Percentiles rank a stretch among this genome's conserved stretches.
Conservation (phyloP, 2,888 invertebrate species). For the Callyntrura sp. region DNA sequence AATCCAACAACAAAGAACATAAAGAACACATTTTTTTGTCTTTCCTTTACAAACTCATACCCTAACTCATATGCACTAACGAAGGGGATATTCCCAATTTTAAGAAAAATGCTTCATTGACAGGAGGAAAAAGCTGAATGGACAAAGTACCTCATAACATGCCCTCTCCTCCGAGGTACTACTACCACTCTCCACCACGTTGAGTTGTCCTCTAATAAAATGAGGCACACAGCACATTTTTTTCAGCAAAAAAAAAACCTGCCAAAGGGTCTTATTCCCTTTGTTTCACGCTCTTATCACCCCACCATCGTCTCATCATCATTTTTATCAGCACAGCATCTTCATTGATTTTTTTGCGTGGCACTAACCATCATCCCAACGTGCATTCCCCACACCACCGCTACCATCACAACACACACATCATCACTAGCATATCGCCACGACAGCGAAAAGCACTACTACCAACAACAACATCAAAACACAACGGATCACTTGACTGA, state of each 20-base stretch:
- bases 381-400: too few species aligned
- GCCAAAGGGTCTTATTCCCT: constrained; percentile 33
- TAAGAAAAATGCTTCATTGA: background rate
- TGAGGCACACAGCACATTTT: constrained; percentile 36
- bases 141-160: constrained; percentile 1
- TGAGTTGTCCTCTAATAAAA: background rate
- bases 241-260: constrained; percentile 23
- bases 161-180: background rate
- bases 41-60: too few species aligned
- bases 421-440: too few species aligned
- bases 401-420: too few species aligned
- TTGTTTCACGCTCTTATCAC: background rate
- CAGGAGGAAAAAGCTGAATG: background rate
- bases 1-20: too few species aligned
- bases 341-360: constrained; percentile 19
- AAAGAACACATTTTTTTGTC: too few species aligned
- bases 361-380: too few species aligned
- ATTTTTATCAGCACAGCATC: background rate
- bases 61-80: too few species aligned
- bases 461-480: background rate
- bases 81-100: background rate
- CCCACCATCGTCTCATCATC: constrained; percentile 6
- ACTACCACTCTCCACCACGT: background rate
- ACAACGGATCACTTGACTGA: constrained; percentile 34
- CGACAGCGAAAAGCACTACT: background rate